These are phyloP conservation scores for Neosalanx taihuensis DNA, from an alignment of 2,797 vertebrate genomes.

Conservation along the genomic window DNA sequence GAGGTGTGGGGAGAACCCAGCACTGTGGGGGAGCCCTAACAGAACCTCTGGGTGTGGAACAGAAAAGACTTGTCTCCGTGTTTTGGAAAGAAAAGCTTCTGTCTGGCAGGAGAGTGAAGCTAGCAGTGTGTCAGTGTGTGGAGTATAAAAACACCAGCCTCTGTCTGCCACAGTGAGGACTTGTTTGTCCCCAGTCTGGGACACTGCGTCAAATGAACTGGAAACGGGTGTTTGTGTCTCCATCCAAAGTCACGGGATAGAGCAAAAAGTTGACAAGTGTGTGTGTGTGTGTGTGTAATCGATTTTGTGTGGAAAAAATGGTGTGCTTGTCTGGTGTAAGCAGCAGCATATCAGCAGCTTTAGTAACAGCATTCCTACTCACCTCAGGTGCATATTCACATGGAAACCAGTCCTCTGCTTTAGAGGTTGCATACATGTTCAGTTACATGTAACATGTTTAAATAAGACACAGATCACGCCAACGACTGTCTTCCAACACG, in stretches of 20 bases:
- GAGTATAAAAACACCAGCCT: not conserved
- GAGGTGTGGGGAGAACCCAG: no score
- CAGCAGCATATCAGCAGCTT: constrained; percentile 5
- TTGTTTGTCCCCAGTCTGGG: not conserved
- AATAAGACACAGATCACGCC: constrained; percentile 37
- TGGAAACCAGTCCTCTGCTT: constrained; percentile 22
- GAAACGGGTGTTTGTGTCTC: not conserved
- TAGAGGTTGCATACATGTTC: constrained; percentile 53
- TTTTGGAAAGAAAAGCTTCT: no score
- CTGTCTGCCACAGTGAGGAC: not conserved
- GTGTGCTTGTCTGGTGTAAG: not conserved
- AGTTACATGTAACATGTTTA: constrained; percentile 8
- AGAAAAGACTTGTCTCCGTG: no score
- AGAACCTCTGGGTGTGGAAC: no score
- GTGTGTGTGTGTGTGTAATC: not conserved
- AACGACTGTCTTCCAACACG: constrained; percentile 45
- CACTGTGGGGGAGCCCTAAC: no score
- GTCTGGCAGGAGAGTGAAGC: no score
- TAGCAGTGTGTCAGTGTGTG: not conserved
- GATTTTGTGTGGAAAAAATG: not conserved
- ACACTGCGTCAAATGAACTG: not conserved
- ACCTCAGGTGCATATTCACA: constrained; percentile 33
- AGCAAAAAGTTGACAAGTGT: constrained; percentile 10
- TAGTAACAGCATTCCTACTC: not conserved
- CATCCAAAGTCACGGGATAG: not conserved